Percentiles rank a stretch among this genome's conserved stretches.
Evolutionary conservation across 1,140 invertebrate species (phyloP).

Genomic region (Rhopalosiphum padi): DNA sequence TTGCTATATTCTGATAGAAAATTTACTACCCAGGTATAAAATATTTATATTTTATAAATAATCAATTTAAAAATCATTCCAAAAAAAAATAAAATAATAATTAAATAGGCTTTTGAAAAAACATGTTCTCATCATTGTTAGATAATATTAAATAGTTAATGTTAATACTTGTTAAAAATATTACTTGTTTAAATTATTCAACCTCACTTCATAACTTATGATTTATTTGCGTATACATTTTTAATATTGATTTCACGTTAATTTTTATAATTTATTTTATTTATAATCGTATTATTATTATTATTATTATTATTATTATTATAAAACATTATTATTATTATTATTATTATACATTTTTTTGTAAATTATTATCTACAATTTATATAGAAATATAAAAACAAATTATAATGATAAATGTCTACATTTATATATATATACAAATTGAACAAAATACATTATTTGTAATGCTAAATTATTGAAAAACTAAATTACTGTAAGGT

Average conservation of each 20-base stretch:
- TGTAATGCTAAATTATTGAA: not conserved
- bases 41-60: conserved; percentile 54
- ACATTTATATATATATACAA: not conserved
- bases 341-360: conserved; percentile 50
- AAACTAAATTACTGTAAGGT: not conserved
- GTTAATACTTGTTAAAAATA: conserved; percentile 55
- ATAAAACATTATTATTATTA: conserved; percentile 44
- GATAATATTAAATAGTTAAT: conserved; percentile 57
- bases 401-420: conserved; percentile 34
- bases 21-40: conserved; percentile 19
- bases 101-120: conserved; percentile 49
- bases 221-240: conserved; percentile 56
- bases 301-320: conserved; percentile 52
- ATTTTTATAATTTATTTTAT: conserved; percentile 58
- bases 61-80: conserved; percentile 52
- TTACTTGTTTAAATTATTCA: conserved; percentile 58
- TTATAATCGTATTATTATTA: conserved; percentile 57
- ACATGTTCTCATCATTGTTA: conserved; percentile 56
- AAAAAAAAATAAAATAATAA: conserved; percentile 34
- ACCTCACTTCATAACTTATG: conserved; percentile 53
- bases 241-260: conserved; percentile 56
- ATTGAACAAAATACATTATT: not conserved
- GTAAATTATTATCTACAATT: conserved; percentile 56
- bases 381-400: conserved; percentile 54
- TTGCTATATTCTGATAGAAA: conserved; percentile 44